Conservation (phyloP, 2,888 invertebrate species). For the Drosophila kambysellisi region DNA sequence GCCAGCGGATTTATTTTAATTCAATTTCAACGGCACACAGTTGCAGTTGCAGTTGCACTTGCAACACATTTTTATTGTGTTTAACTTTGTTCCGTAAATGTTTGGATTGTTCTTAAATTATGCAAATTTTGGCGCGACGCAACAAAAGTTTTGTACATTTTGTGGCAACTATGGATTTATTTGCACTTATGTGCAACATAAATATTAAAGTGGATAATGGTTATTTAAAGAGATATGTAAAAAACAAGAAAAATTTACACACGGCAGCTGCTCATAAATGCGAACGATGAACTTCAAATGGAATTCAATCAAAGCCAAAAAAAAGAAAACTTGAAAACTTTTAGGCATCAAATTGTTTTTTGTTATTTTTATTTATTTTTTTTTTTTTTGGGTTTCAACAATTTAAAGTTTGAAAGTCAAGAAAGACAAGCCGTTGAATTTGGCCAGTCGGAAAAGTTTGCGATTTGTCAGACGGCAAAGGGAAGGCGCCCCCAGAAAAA, state of each 20-base stretch:
- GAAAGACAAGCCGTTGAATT: constrained; percentile 47
- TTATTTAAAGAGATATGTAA: neutral
- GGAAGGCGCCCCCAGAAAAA: constrained; percentile 19
- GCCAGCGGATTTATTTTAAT: constrained; percentile 62
- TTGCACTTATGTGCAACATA: constrained; percentile 1
- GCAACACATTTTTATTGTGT: neutral
- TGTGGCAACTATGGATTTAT: constrained; percentile 11
- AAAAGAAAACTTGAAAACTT: constrained; percentile 19
- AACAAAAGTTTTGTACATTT: constrained; percentile 9
- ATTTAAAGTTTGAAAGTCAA: constrained; percentile 59
- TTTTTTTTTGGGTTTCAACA: constrained; percentile 33
- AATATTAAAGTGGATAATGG: neutral
- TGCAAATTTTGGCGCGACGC: constrained; percentile 22
- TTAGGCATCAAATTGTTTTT: constrained; percentile 32
- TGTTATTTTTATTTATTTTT: neutral
- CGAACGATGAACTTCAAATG: constrained; percentile 5
- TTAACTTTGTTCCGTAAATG: constrained; percentile 28
- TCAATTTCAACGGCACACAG: constrained; percentile 32
- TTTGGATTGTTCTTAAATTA: constrained; percentile 23
- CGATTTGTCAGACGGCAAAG: constrained; percentile 30
- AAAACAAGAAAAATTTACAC: neutral
- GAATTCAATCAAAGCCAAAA: constrained; percentile 33
- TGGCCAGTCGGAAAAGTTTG: constrained; percentile 51
- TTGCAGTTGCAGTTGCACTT: constrained; percentile 17
- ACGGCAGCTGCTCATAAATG: constrained; percentile 4